Base-by-base conservation (phyloP, 2,888 invertebrate species). In the Torymus texanus region DNA sequence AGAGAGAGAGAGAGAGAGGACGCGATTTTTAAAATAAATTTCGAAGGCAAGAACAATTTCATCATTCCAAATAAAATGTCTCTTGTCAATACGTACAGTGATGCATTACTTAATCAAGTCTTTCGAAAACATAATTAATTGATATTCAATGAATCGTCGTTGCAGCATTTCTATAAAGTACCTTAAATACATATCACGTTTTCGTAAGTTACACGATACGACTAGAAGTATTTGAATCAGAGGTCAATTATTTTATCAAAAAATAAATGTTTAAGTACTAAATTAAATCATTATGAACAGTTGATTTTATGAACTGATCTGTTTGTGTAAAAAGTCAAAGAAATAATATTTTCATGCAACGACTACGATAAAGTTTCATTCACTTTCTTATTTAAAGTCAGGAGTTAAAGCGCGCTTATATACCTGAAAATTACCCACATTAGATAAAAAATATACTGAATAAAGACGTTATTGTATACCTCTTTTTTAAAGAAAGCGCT, bases 21-120 rank as follows among this genome's bases (percentile, higher is more conserved):
- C 51, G 50, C 14, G 18, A 14, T 24, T 53, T 70, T 66, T 61
- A 13, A 56, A 53, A 11, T 24, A 18, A 58, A 14, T 75, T 67
- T 53, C 21, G n/a, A 50, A n/a, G 24, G n/a, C 58, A 73, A 29
- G 56, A 29, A 13, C 13, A 13, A 53, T 61, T 24, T 14, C 41
- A 68, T 77, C 78, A 82, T 80, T 79, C 75, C 75, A 68, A 75
- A 76, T 72, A 75, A 80, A 75, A 79, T 75, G n/a, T 72, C 66
- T 55, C 16, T 11, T 71, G 59, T 56, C 70, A 29, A 73, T 78
- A 67, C 55, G 41, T 61, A 78, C 62, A 68, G 41, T 56, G 18
- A 68, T 50, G 51, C 56, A 73, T 65, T 41, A 61, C 18, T 14
- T 68, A 62, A 21, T 21, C 21, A 68, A 62, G 29, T 13, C 29